Evolutionary conservation across 2,888 invertebrate genomes (phyloP).

Genomic region (Drosophila incognita): DNA sequence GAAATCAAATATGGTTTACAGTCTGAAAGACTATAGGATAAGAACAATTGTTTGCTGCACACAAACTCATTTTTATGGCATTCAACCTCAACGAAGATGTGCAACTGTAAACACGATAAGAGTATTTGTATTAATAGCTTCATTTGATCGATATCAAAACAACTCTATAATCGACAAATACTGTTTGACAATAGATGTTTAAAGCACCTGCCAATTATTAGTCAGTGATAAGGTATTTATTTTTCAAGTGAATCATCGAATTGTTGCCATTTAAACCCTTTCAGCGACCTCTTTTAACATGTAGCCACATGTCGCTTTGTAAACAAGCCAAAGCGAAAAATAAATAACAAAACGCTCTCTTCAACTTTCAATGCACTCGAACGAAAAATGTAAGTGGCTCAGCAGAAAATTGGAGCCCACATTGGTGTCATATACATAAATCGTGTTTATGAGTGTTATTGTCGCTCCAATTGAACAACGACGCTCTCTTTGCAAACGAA

Average conservation of each 20-base stretch:
- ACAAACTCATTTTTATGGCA: slow-evolving; percentile 3
- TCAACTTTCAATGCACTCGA: slow-evolving; percentile 23
- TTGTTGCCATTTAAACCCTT: slow-evolving; percentile 32
- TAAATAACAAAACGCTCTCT: slow-evolving; percentile 17
- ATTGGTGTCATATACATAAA: slow-evolving; percentile 30
- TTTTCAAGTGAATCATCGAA: slow-evolving; percentile 22
- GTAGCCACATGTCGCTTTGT: slow-evolving; percentile 46
- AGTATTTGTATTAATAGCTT: neutral
- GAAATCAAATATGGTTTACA: neutral
- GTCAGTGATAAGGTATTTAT: slow-evolving; percentile 32
- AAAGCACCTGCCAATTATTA: slow-evolving; percentile 24
- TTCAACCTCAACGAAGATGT: neutral
- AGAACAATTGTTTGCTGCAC: slow-evolving; percentile 7
- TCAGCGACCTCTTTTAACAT: slow-evolving; percentile 45
- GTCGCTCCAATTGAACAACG: slow-evolving; percentile 1
- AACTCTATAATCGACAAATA: slow-evolving; percentile 10
- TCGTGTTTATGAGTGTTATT: neutral
- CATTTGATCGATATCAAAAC: slow-evolving; percentile 5
- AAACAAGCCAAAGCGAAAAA: slow-evolving; percentile 29
- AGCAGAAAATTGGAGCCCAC: slow-evolving; percentile 51
- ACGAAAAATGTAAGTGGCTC: slow-evolving; percentile 44
- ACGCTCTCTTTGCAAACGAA: neutral
- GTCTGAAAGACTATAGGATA: slow-evolving; percentile 1
- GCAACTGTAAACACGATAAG: slow-evolving; percentile 15
- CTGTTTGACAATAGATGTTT: slow-evolving; percentile 17